A percentile compares a stretch with the other conserved stretches of the same genome.
Evolutionary conservation across 2,888 invertebrate species (phyloP).

Genomic region (Drosophila colorata): DNA sequence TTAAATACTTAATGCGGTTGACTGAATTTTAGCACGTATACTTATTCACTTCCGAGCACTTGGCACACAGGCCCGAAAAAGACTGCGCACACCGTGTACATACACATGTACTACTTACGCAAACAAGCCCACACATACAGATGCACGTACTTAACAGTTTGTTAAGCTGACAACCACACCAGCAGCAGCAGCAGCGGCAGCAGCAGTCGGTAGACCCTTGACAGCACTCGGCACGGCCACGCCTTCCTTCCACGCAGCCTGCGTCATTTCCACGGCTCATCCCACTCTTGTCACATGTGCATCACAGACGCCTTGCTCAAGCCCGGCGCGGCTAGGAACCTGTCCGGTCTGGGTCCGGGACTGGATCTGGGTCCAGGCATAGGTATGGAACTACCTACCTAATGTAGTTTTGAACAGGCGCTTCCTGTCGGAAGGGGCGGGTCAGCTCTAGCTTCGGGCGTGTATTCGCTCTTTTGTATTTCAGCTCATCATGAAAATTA

Average conservation of each 20-base stretch:
- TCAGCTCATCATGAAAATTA: constrained; percentile 8
- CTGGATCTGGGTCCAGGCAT: constrained; percentile 14
- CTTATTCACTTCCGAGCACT: constrained; percentile 65
- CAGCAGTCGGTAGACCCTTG: constrained; percentile 17
- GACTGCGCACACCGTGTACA: constrained; percentile 11
- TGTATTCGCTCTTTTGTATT: constrained; percentile 11
- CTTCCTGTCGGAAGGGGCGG: constrained; percentile 6
- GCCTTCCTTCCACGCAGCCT: constrained; percentile 4
- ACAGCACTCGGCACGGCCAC: constrained; percentile 19
- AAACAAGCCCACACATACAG: constrained; percentile 5
- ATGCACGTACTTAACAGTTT: constrained; percentile 28
- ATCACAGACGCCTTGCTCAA: constrained; percentile 20
- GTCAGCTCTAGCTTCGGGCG: neutral
- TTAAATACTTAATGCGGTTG: constrained; percentile 81
- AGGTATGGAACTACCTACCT: constrained; percentile 8
- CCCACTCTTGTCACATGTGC: constrained; percentile 63
- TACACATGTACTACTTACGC: neutral
- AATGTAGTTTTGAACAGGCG: constrained; percentile 1
- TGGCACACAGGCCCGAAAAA: constrained; percentile 44
- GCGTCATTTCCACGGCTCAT: constrained; percentile 49
- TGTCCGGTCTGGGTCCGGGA: constrained; percentile 6
- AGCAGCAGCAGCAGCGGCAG: neutral
- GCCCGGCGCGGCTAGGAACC: constrained; percentile 11
- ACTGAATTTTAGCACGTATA: constrained; percentile 76
- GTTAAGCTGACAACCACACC: constrained; percentile 59